These are phyloP conservation scores for Nymphalis polychloros DNA, from an alignment of 2,888 invertebrate species.

Conservation along the genomic window DNA sequence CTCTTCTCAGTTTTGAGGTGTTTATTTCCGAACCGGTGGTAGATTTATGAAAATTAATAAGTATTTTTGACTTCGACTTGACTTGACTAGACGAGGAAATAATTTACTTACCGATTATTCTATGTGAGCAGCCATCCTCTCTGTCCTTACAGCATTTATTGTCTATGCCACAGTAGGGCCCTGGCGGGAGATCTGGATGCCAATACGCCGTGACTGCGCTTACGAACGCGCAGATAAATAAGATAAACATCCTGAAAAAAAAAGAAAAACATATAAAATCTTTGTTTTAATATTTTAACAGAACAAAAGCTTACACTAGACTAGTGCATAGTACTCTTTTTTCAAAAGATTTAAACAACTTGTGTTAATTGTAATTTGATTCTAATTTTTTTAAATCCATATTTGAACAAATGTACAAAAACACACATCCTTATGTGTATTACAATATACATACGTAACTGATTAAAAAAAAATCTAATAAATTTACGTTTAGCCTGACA, in stretches of 20 bases:
- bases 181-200: conserved; percentile 77
- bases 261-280: background rate
- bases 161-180: conserved; percentile 80
- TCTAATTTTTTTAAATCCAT: too few relatives aligned
- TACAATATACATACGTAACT: too few relatives aligned
- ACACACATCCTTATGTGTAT: too few relatives aligned
- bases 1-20: background rate
- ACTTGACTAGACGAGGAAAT: background rate
- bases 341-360: too few relatives aligned
- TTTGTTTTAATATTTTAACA: background rate
- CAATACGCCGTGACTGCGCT: conserved; percentile 52
- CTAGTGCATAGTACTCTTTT: too few relatives aligned
- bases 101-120: conserved; percentile 83
- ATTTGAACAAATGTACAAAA: too few relatives aligned
- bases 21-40: too few relatives aligned
- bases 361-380: too few relatives aligned
- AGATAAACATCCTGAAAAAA: conserved; percentile 51
- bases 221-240: conserved; percentile 44
- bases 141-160: conserved; percentile 87
- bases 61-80: too few relatives aligned
- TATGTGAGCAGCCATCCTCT: conserved; percentile 90
- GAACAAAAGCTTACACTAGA: background rate
- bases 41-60: too few relatives aligned
- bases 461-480: too few relatives aligned
- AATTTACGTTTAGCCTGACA: too few relatives aligned